phyloP scores from a whole-genome alignment of 2,113 vertebrate species.

The Paedocypris sp. region DNA sequence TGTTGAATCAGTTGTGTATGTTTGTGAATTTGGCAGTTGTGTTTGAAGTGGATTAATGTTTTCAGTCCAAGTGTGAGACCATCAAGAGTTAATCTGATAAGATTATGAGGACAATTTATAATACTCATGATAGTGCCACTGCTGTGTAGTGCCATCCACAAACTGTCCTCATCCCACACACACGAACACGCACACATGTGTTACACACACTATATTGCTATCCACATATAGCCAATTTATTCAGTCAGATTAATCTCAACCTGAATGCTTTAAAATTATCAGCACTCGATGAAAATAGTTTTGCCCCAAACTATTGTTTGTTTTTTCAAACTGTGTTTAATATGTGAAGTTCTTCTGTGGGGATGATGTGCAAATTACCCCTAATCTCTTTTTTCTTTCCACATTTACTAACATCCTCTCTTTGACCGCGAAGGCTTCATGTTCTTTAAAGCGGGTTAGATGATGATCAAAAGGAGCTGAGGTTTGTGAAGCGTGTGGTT shows the following conservation, averaged over 20 bases:
- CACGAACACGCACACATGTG: not conserved
- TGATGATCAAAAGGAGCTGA: not conserved
- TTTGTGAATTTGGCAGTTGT: not conserved
- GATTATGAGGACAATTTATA: conserved; percentile 36
- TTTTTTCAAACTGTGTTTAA: not conserved
- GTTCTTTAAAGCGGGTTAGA: not conserved
- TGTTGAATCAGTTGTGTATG: not conserved
- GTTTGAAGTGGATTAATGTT: conserved; percentile 3
- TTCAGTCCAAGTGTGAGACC: conserved; percentile 33
- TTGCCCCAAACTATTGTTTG: not conserved
- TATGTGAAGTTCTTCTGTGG: not conserved
- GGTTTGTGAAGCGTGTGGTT: not conserved
- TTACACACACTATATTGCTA: not conserved
- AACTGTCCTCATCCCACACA: conserved; percentile 10
- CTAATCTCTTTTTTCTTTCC: not conserved
- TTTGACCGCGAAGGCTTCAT: not conserved
- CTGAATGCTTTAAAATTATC: not conserved
- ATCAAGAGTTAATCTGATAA: conserved; percentile 34
- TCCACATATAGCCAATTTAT: too few relatives aligned
- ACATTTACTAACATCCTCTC: not conserved
- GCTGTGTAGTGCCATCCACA: conserved; percentile 26
- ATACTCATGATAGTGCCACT: conserved; percentile 29
- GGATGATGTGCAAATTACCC: not conserved
- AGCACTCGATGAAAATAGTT: not conserved
- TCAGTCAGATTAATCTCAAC: not conserved